These are phyloP conservation scores for Corythornis vintsioides DNA, from an alignment of 2,113 vertebrate species.

Conservation along the genomic window DNA sequence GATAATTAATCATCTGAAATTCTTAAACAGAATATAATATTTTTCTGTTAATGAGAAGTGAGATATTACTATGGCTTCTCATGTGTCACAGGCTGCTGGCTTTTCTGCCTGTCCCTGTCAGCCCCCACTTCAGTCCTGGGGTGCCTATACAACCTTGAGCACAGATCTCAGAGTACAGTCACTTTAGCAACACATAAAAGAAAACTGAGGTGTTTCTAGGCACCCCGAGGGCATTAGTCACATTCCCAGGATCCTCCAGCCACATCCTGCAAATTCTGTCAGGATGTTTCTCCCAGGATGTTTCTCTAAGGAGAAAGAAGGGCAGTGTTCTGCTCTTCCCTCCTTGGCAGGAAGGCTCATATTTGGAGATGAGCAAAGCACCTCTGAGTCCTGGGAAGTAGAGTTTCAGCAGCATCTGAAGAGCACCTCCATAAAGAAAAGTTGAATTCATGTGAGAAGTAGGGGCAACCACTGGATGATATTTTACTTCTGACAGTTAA, in stretches of 20 bases:
- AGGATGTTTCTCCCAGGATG: not conserved
- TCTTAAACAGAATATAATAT: not conserved
- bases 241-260: not conserved
- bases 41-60: not conserved
- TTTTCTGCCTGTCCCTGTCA: not conserved
- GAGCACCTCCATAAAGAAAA: not conserved
- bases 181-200: not conserved
- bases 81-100: not conserved
- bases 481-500: not conserved
- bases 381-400: not conserved
- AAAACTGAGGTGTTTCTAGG: slow-evolving; percentile 5
- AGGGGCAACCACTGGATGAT: not conserved
- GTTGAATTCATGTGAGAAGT: not conserved
- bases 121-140: not conserved
- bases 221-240: not conserved
- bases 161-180: not conserved
- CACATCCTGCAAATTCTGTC: slow-evolving; percentile 14
- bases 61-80: not conserved
- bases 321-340: not conserved
- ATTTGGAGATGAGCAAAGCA: not conserved
- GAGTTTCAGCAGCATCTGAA: not conserved
- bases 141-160: rapidly evolving
- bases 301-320: not conserved
- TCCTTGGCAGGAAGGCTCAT: not conserved
- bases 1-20: not conserved